Conservation (phyloP, 2,888 invertebrate genomes). For the Caenorhabditis sulstoni region DNA sequence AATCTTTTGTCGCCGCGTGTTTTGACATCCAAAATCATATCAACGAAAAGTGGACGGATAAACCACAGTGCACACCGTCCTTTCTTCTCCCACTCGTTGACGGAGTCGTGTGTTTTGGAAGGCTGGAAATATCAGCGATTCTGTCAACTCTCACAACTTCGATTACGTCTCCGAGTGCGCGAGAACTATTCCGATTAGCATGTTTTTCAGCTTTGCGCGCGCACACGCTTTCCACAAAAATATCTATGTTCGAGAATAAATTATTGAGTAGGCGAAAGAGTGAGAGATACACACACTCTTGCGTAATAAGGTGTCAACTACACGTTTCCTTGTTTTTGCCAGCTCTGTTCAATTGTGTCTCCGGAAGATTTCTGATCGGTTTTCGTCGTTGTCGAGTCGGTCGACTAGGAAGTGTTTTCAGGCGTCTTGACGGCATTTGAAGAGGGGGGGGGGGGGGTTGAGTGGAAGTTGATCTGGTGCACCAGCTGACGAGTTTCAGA, state of each 20-base stretch:
- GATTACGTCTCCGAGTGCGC: conserved; percentile 28
- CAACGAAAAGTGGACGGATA: conserved; percentile 19
- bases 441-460: conserved; percentile 16
- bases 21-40: not conserved
- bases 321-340: conserved; percentile 57
- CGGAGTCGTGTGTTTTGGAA: conserved; percentile 4
- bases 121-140: not conserved
- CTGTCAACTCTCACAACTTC: conserved; percentile 30
- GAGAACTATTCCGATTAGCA: conserved; percentile 33
- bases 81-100: conserved; percentile 16
- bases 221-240: conserved; percentile 33
- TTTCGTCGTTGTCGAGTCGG: conserved; percentile 28
- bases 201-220: conserved; percentile 10
- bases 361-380: conserved; percentile 54
- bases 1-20: too few species aligned
- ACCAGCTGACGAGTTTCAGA: conserved; percentile 55
- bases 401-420: conserved; percentile 58
- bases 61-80: conserved; percentile 32
- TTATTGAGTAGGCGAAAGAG: conserved; percentile 34
- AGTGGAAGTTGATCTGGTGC: conserved; percentile 24
- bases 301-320: conserved; percentile 56
- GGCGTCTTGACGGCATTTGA: conserved; percentile 31
- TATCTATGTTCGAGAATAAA: conserved; percentile 47
- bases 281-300: conserved; percentile 9
- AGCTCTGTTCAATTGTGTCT: conserved; percentile 33